Evolutionary conservation across 1,140 invertebrate species (phyloP), one percentile per base, ranked within the genome.

Genomic region (Pogonus chalceus): DNA sequence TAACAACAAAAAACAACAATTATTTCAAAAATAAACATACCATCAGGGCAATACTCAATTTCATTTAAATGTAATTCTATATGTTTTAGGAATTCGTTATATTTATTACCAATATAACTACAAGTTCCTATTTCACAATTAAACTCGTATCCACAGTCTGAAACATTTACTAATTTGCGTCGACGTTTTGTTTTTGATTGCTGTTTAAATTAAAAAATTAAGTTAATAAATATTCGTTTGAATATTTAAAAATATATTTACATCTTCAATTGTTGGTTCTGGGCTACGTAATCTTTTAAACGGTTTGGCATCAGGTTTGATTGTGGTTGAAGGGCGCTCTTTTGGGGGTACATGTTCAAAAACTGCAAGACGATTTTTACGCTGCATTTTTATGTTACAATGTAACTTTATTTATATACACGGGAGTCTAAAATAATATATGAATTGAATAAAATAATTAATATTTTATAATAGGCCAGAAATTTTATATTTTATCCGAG

Each of bases 331-430:
- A 31, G 37, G 26, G 51, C 23, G 21, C 24, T 57, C 52, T 49
- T 58, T 60, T 14, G 54, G 49, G 10, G 58, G 51, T 10, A 66
- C 57, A 57, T 66, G 62, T 48, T 66, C 60, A 51, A 66, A 66
- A 20, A 66, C 65, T 20, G 63, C 65, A 24, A 66, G 49, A 31
- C 53, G 52, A 50, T 55, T 62, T 58, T 63, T 63, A 14, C 57
- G 52, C 50, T 63, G 61, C 24, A 53, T 50, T 26, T 31, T 31
- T 4, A n/a, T n/a, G n/a, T n/a, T n/a, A n/a, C n/a, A n/a, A n/a
- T n/a, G n/a, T n/a, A n/a, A n/a, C n/a, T n/a, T n/a, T n/a, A n/a
- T n/a, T n/a, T n/a, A n/a, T n/a, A n/a, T n/a, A n/a, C n/a, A n/a
- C n/a, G n/a, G n/a, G n/a, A n/a, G n/a, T n/a, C n/a, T n/a, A n/a